Base-by-base conservation (phyloP, 2,113 vertebrate genomes). In the Telmatochromis bifrenatus region DNA sequence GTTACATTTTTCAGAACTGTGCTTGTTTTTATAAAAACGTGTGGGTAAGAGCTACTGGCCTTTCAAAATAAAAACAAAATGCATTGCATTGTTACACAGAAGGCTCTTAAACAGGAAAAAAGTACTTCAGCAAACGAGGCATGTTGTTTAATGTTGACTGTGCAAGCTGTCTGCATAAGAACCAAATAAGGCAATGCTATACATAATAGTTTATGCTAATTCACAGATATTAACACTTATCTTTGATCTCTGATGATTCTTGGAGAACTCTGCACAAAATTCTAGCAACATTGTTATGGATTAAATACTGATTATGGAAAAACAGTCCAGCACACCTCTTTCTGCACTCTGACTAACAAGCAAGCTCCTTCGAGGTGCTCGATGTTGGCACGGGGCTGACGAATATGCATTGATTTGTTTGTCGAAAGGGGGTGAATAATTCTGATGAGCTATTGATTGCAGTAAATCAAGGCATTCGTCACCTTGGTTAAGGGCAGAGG, bases 351-450 rank as follows among this genome's bases (percentile, higher is more conserved):
- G 87, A 90, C 45, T 89, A 84, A 82, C 51, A 12, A 39, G 75
- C 28, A 7, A 33, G 33, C 56, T 58, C 3, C 4, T 7, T 17
- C 10, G 23, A 11, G 23, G 17, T n/a, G 12, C 55, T 79, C 9
- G 26, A 31, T 3, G 17, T 51, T 15, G 58, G 47, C 3, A 28
- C 4, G 31, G 5, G 37, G 19, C 75, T 82, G 35, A 87, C 90
- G 75, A 86, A 87, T 51, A 31, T 14, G 26, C 65, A 92, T 91
- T 37, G 93, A 93, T 91, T 85, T 33, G 84, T 93, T 94, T 92
- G 94, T 92, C 91, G 33, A 87, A 89, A 91, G 82, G n/a, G 4
- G n/a, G 21, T 89, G 90, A 93, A 92, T 93, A 89, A 93, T 94
- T 92, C 86, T 92, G 93, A 94, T 89, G 93, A 84, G 82, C 14